A percentile compares a stretch with the other conserved stretches of the same genome.
phyloP scores from a whole-genome alignment of 2,888 invertebrate genomes.

The Ditula angustiorana region DNA sequence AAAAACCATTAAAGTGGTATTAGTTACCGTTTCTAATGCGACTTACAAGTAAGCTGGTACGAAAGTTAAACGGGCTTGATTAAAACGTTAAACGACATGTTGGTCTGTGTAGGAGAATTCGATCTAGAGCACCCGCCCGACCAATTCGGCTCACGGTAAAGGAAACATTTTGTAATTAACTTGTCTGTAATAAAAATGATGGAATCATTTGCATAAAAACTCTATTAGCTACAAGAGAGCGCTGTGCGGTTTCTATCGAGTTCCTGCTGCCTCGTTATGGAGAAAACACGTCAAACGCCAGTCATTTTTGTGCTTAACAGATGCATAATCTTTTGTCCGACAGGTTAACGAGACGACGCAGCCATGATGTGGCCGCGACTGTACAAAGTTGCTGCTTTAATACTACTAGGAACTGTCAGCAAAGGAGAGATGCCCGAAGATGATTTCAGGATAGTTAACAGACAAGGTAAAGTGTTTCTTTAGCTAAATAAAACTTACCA shows the following conservation, averaged over 20 bases:
- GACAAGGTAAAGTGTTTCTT: constrained; percentile 64
- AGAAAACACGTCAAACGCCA: constrained; percentile 23
- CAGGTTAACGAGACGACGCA: constrained; percentile 49
- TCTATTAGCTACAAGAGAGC: constrained; percentile 14
- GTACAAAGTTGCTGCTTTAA: constrained; percentile 65
- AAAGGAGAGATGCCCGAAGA: constrained; percentile 77
- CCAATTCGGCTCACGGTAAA: constrained; percentile 11
- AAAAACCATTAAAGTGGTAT: constrained; percentile 25
- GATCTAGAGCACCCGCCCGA: constrained; percentile 6
- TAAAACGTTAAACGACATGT: constrained; percentile 23
- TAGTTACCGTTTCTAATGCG: constrained; percentile 31
- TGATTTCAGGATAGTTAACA: constrained; percentile 81
- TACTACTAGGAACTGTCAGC: constrained; percentile 68
- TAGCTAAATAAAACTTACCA: constrained; percentile 4
- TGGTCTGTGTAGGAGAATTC: background rate
- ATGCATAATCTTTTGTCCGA: constrained; percentile 48
- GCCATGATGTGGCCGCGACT: constrained; percentile 60
- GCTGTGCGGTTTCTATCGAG: constrained; percentile 6
- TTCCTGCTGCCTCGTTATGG: constrained; percentile 26
- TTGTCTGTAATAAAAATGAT: constrained; percentile 29
- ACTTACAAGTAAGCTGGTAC: constrained; percentile 12
- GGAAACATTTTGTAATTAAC: constrained; percentile 22
- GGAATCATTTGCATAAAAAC: constrained; percentile 29
- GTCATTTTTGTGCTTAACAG: constrained; percentile 21
- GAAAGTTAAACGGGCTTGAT: constrained; percentile 15